Percentiles rank a stretch among this genome's conserved stretches.
These are phyloP conservation scores for Rhamnusium bicolor DNA, from an alignment of 2,888 invertebrate genomes.

Conservation along the genomic window DNA sequence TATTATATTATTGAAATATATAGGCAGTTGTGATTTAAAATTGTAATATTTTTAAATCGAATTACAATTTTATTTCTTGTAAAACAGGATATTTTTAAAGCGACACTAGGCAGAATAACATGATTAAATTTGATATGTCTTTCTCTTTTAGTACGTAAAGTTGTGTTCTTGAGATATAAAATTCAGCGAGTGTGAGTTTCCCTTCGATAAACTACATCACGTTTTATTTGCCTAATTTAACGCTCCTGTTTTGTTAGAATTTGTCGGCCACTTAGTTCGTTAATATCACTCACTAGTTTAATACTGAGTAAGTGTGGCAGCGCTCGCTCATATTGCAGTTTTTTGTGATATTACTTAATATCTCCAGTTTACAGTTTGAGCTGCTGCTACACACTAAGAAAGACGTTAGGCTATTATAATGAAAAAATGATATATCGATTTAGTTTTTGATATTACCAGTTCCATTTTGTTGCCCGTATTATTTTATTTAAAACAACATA, in stretches of 20 bases:
- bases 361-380: neutral
- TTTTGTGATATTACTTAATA: conserved; percentile 3
- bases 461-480: neutral
- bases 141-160: neutral
- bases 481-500: neutral
- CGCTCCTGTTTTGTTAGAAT: neutral
- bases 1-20: too few relatives aligned
- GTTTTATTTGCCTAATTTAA: neutral
- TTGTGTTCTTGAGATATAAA: neutral
- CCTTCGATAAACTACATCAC: neutral
- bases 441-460: neutral
- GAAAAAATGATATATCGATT: conserved; percentile 3
- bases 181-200: neutral
- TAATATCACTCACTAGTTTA: conserved; percentile 4
- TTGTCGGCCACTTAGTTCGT: neutral
- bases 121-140: neutral
- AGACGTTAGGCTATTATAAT: neutral
- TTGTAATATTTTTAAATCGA: too few relatives aligned
- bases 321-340: neutral
- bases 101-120: neutral
- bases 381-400: neutral
- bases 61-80: neutral
- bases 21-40: too few relatives aligned
- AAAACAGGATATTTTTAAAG: neutral
- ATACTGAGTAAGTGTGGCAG: neutral